These are phyloP conservation scores for Madoqua kirkii DNA, from an alignment of 2,113 vertebrate species.

Conservation along the genomic window DNA sequence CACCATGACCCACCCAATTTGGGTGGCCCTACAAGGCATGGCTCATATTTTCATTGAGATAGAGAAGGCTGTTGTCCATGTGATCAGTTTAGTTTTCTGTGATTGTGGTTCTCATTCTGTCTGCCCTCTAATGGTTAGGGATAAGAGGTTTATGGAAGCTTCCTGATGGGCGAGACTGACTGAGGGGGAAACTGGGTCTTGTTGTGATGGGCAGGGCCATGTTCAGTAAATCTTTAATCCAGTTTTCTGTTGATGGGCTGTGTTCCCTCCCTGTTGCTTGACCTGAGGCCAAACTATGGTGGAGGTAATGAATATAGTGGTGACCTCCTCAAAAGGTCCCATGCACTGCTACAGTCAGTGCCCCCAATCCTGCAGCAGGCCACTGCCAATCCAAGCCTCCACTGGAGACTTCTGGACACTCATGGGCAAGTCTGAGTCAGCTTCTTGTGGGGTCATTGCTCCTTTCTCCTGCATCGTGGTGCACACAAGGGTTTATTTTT, in stretches of 20 bases:
- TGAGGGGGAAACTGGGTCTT: neutral
- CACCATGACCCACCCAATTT: fast-evolving
- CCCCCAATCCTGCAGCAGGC: neutral
- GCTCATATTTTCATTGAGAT: neutral
- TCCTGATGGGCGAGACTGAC: neutral
- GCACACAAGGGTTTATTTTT: neutral
- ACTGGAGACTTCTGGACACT: neutral
- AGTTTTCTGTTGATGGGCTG: neutral
- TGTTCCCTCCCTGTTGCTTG: neutral
- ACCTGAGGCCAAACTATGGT: neutral
- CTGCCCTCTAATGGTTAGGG: neutral
- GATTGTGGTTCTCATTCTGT: neutral
- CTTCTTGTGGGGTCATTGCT: neutral
- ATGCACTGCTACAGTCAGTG: neutral
- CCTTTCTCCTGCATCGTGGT: neutral
- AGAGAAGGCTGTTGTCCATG: neutral
- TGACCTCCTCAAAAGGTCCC: neutral
- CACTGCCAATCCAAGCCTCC: neutral
- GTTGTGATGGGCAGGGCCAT: neutral
- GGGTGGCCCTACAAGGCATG: neutral
- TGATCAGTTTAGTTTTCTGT: neutral
- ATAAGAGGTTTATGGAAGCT: neutral
- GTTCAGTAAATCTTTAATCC: neutral
- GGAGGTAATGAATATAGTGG: neutral
- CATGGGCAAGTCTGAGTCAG: neutral